Evolutionary conservation across 2,888 invertebrate species (phyloP).

Genomic region (Platycnemis pennipes): DNA sequence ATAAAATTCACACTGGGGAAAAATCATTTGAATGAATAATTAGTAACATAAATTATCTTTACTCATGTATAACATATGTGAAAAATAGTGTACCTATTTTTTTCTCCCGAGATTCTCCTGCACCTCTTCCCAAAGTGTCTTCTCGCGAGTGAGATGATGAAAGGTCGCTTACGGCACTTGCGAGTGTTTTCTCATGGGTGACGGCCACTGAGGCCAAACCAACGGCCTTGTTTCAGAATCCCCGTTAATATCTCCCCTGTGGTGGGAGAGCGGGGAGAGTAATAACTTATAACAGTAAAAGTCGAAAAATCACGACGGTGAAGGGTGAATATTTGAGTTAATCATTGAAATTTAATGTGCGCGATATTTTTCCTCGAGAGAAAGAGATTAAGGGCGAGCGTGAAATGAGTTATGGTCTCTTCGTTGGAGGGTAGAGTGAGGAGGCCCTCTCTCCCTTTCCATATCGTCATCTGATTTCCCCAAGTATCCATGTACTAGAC

Average conservation of each 20-base stretch:
- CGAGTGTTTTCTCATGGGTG: neutral
- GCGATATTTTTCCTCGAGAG: neutral
- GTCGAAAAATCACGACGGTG: conserved; percentile 9
- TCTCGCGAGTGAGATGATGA: neutral
- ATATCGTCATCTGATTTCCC: neutral
- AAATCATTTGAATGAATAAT: too few species aligned
- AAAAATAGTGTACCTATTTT: too few species aligned
- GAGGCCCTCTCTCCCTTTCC: neutral
- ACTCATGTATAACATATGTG: too few species aligned
- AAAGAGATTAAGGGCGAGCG: neutral
- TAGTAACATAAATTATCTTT: too few species aligned
- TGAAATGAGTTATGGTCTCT: neutral
- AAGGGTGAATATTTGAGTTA: conserved; percentile 39
- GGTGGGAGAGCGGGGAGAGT: neutral
- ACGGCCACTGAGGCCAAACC: neutral
- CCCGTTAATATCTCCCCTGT: neutral
- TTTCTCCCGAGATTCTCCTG: too few species aligned
- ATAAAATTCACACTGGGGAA: too few species aligned
- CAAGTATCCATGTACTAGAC: too few species aligned
- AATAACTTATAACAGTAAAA: conserved; percentile 29
- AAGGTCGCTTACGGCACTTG: neutral
- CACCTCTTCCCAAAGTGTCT: neutral
- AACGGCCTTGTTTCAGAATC: neutral
- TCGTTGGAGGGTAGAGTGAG: neutral
- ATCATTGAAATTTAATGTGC: conserved; percentile 26